These are phyloP conservation scores for Mungos mungo DNA, from an alignment of 2,113 vertebrate species.

Conservation along the genomic window DNA sequence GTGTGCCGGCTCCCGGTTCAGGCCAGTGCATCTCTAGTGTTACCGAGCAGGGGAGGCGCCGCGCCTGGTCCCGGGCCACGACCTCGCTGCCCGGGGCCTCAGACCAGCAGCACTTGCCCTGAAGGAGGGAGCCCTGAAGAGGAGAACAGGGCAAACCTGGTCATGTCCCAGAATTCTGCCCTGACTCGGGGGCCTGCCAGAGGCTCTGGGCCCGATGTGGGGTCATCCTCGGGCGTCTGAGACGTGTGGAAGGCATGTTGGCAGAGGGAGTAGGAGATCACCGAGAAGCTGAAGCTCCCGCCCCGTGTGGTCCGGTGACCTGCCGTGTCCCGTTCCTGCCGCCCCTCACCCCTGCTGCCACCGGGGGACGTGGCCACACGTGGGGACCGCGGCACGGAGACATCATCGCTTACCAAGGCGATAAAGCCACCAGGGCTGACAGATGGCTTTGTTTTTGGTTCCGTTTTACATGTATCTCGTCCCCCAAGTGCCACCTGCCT, in stretches of 20 bases:
- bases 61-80: too few species aligned
- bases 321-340: accelerated
- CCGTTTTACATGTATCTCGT: accelerated
- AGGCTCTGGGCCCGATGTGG: neutral
- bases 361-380: accelerated
- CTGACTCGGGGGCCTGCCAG: accelerated
- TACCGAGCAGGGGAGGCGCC: accelerated
- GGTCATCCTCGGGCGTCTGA: neutral
- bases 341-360: accelerated
- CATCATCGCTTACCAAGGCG: accelerated
- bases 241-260: accelerated
- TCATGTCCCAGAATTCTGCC: accelerated
- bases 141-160: accelerated
- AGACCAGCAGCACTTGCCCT: accelerated
- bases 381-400: accelerated
- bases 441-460: neutral
- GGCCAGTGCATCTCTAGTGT: accelerated
- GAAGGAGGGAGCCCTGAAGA: accelerated
- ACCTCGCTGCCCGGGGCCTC: accelerated
- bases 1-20: accelerated
- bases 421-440: neutral
- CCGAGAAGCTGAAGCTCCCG: accelerated
- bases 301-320: accelerated
- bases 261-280: too few species aligned
- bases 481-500: neutral